Evolutionary conservation across 2,888 invertebrate genomes (phyloP), one percentile per base, ranked within the genome.

Genomic region (Troides helena): DNA sequence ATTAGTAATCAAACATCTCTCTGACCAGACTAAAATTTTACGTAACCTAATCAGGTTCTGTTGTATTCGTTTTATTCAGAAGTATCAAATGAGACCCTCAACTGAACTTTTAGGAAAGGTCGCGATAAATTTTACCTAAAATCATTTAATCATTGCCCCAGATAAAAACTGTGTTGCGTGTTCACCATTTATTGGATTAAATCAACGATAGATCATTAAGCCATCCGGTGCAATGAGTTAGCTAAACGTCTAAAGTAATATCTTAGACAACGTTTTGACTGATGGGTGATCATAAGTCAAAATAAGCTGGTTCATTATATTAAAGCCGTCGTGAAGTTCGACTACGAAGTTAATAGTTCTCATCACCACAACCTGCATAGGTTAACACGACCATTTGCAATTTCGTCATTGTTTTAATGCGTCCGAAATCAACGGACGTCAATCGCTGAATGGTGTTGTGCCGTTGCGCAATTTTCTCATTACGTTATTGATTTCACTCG

Each of bases 401-500:
- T 77, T 75, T 71, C 74, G 74, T 74, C 77, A 78, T 79, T 77
- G 81, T 82, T 80, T 73, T 75, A 77, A 73, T 75, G 72, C 74
- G 75, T 79, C 74, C 73, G 76, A 77, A 77, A 80, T 78, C 75
- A 77, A 74, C 76, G 73, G 74, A 76, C 74, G 73, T 72, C 75
- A 73, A 80, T 81, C 78, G 78, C 76, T 82, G 84, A 85, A 83
- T 84, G 83, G 82, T 74, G 71, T 73, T 68, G 75, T 72, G 78
- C 77, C 75, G 80, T 90, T 90, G 87, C 86, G 90, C 86, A 90
- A 90, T 88, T 87, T 81, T 81, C 85, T 90, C 90, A 91, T 91
- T 90, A 89, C 86, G 83, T 86, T 89, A 90, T 90, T 89, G 89
- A 89, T 90, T 90, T 89, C 89, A 85, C 85, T 78, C 77, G 83